These are phyloP conservation scores for Siniperca scherzeri DNA, from an alignment of 2,797 vertebrate genomes.

Conservation along the genomic window DNA sequence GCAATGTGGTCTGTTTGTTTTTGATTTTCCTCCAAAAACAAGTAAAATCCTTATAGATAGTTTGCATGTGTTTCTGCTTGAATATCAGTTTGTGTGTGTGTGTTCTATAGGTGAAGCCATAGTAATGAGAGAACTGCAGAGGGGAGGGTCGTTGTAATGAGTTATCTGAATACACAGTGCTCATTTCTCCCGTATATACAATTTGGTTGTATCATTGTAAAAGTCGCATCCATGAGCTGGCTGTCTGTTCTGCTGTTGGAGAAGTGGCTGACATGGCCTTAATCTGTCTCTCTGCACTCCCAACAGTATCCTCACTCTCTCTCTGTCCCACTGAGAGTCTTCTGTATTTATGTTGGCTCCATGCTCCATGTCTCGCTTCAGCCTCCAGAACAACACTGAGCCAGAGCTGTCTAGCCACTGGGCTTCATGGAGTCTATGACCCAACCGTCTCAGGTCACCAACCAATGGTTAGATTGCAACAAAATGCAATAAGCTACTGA, in stretches of 20 bases:
- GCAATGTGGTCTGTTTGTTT: not conserved
- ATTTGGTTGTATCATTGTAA: constrained; percentile 76
- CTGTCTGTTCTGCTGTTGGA: constrained; percentile 74
- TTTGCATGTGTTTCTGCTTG: constrained; percentile 3
- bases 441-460: constrained; percentile 36
- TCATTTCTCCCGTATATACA: constrained; percentile 58
- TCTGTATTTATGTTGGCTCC: constrained; percentile 56
- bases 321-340: constrained; percentile 50
- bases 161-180: constrained; percentile 28
- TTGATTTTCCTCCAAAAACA: not conserved
- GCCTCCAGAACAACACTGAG: constrained; percentile 37
- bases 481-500: constrained; percentile 11
- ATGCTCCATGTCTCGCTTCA: constrained; percentile 37
- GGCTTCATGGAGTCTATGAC: constrained; percentile 32
- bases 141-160: constrained; percentile 16
- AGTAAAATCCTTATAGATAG: not conserved
- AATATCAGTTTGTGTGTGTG: constrained; percentile 30
- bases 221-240: constrained; percentile 75
- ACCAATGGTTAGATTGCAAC: not conserved
- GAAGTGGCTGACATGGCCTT: constrained; percentile 77
- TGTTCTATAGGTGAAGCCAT: constrained; percentile 25
- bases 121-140: constrained; percentile 28
- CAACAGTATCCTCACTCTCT: constrained; percentile 51
- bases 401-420: constrained; percentile 38
- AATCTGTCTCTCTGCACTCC: constrained; percentile 71